Evolutionary conservation across 2,888 invertebrate species (phyloP).

Genomic region (Lepetodrilus schrolli): DNA sequence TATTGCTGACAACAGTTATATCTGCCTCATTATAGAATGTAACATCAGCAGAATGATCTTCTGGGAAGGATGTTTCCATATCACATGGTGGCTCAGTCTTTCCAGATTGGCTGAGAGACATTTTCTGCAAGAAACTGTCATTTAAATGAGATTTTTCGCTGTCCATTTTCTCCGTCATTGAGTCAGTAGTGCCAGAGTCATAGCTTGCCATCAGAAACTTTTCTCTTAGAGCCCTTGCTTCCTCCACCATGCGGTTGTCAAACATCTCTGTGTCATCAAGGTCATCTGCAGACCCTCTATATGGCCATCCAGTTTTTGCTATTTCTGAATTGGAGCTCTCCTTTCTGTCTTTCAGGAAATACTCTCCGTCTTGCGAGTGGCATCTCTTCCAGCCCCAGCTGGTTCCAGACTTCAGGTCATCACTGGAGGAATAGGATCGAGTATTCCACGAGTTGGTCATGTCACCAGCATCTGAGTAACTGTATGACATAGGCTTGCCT

Average conservation of each 20-base stretch:
- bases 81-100: conserved; percentile 30
- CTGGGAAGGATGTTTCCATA: conserved; percentile 62
- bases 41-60: conserved; percentile 39
- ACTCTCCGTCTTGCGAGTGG: conserved; percentile 78
- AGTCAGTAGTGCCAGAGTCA: conserved; percentile 34
- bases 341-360: conserved; percentile 56
- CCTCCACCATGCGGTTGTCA: conserved; percentile 46
- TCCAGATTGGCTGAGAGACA: conserved; percentile 8
- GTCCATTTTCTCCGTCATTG: conserved; percentile 42
- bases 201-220: conserved; percentile 19
- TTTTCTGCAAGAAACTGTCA: conserved; percentile 22
- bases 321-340: conserved; percentile 60
- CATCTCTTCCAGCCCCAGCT: conserved; percentile 80
- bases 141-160: conserved; percentile 44
- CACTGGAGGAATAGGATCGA: background rate
- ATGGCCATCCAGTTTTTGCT: conserved; percentile 34
- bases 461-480: conserved; percentile 42
- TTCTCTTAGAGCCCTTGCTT: conserved; percentile 29
- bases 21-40: conserved; percentile 35
- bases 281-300: conserved; percentile 32
- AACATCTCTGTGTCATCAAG: conserved; percentile 28
- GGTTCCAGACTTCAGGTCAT: background rate
- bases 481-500: conserved; percentile 39
- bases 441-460: conserved; percentile 23
- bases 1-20: conserved; percentile 15